A percentile compares a stretch with the other conserved stretches of the same genome.
Evolutionary conservation across 2,888 invertebrate genomes (phyloP).

Genomic region (Matsumyia berberina): DNA sequence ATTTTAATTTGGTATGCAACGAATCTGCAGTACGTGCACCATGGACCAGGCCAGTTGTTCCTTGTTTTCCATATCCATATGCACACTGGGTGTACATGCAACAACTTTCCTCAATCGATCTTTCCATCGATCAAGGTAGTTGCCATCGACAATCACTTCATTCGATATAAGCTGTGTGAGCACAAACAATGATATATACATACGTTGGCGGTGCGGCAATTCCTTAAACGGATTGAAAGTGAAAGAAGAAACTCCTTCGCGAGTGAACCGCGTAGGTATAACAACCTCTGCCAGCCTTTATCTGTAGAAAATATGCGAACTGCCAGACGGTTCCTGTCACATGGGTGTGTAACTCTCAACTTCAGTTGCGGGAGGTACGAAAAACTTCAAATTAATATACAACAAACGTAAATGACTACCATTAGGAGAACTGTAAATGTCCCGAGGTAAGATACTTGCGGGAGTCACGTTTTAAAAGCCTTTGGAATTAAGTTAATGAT

Average conservation of each 20-base stretch:
- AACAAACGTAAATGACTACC: conserved; percentile 66
- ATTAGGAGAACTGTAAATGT: conserved; percentile 68
- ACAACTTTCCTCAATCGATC: conserved; percentile 69
- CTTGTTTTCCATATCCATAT: conserved; percentile 63
- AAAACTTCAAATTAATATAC: conserved; percentile 67
- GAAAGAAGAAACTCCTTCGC: conserved; percentile 69
- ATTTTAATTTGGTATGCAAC: conserved; percentile 46
- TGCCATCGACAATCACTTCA: conserved; percentile 65
- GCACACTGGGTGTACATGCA: conserved; percentile 49
- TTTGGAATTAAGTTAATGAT: conserved; percentile 69
- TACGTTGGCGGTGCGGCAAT: conserved; percentile 35
- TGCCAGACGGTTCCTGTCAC: conserved; percentile 46
- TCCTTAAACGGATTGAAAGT: conserved; percentile 72
- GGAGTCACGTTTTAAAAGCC: conserved; percentile 73
- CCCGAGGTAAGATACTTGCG: conserved; percentile 48
- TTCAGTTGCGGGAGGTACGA: conserved; percentile 47
- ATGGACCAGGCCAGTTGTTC: conserved; percentile 45
- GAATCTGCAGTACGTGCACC: conserved; percentile 29
- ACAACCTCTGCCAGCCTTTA: conserved; percentile 46
- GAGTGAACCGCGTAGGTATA: conserved; percentile 17
- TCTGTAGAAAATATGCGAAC: conserved; percentile 54
- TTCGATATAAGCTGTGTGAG: conserved; percentile 57
- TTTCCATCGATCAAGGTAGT: conserved; percentile 56
- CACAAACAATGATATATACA: conserved; percentile 45
- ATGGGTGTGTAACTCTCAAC: conserved; percentile 73